phyloP scores from a whole-genome alignment of 2,113 vertebrate genomes.

The Cinclus cinclus region DNA sequence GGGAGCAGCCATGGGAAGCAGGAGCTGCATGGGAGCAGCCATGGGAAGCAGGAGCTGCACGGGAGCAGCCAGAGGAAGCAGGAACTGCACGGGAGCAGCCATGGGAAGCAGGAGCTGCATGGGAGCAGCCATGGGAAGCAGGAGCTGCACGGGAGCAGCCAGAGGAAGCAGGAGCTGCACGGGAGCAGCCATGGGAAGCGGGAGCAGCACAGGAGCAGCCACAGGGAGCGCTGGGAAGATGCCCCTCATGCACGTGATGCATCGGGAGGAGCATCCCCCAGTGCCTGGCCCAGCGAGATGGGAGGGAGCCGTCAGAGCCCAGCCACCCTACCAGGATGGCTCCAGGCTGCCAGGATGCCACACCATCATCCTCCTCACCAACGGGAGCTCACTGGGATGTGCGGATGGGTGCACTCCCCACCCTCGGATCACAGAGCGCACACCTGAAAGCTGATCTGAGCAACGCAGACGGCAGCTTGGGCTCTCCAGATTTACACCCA shows the following conservation, averaged over 20 bases:
- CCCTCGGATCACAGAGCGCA: neutral
- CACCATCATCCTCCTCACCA: fast-evolving
- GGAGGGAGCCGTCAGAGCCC: neutral
- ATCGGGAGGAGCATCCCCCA: neutral
- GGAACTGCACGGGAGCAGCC: neutral
- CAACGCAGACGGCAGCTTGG: neutral
- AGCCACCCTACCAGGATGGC: neutral
- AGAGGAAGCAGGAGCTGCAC: fast-evolving
- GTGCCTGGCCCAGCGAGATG: neutral
- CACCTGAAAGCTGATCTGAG: neutral
- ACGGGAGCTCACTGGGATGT: fast-evolving
- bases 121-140: neutral
- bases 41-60: neutral
- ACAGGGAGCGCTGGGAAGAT: neutral
- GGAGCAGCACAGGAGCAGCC: neutral
- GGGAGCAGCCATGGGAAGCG: neutral
- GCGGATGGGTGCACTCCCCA: fast-evolving
- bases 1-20: neutral
- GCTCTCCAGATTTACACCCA: neutral
- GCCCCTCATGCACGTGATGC: neutral
- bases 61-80: neutral
- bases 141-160: neutral
- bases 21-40: neutral
- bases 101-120: neutral
- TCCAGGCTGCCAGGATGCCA: neutral